Base-by-base conservation (phyloP, 2,113 vertebrate genomes). In the Nannobrachium achirus region DNA sequence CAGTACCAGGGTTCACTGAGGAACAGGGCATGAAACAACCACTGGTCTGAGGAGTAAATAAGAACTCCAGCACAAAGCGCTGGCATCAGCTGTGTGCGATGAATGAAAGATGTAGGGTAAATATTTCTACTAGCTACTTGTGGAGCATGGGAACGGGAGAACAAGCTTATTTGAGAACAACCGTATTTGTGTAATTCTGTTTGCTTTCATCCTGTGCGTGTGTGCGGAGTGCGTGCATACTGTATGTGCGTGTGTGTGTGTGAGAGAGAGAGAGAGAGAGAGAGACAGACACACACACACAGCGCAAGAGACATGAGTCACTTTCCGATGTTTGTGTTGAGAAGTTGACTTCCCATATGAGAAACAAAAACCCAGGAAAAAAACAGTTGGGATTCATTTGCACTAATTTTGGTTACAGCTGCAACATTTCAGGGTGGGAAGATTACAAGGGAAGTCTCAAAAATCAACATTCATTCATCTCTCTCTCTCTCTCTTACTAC, bases 41-140 rank as follows among this genome's bases (percentile, higher is more conserved):
- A 33, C 25, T 66, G 79, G 78, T 76, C 78, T 68, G 55, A 50
- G 50, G 25, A 52, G 75, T 86, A 80, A 86, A 86, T 73, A 83
- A 63, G 78, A 85, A 77, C 80, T 68, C 41, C 9, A 58, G 77
- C 74, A 79, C 73, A 56, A 50, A 81, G 59, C 72, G n/a, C 18
- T 13, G 58, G 73, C 76, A 58, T 63, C 63, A 65, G 66, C 71
- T 64, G 58, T 39, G 53, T 1, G 60, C n/a, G 67, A 49, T 16
- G 60, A 73, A 55, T 53, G 63, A 79, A 73, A 63, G 66, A 82
- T 46, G 53, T 61, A 69, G 20, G 50, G 53, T 82, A 85, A 89
- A 89, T 71, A 82, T 86, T 90, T 86, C 79, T 75, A 64, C 44
- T 68, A n/a, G 78, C 72, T 87, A 80, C 80, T 82, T 73, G 64